phyloP scores from a whole-genome alignment of 1,140 invertebrate species.

The Gonioctena quinquepunctata region DNA sequence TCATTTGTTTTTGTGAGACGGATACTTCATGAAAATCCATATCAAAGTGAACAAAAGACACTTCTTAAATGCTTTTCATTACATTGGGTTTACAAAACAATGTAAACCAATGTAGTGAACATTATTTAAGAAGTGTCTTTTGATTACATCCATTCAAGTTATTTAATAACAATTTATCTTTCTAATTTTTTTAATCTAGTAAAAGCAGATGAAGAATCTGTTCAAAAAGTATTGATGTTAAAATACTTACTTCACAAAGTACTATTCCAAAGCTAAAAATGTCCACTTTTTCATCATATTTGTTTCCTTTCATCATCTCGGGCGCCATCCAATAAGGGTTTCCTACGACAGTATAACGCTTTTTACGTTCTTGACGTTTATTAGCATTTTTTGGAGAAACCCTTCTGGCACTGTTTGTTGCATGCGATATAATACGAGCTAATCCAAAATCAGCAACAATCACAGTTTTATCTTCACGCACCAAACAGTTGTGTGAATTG shows the following conservation, averaged over 20 bases:
- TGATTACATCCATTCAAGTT: too few relatives aligned
- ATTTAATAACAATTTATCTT: too few relatives aligned
- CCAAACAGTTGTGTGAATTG: conserved; percentile 94
- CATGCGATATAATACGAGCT: conserved; percentile 81
- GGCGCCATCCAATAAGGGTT: conserved; percentile 99
- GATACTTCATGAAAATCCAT: too few relatives aligned
- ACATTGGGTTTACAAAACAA: too few relatives aligned
- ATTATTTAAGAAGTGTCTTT: too few relatives aligned
- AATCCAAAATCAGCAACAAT: conserved; percentile 95
- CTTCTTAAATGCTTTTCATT: too few relatives aligned
- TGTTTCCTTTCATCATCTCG: conserved; percentile 95
- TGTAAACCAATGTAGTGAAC: too few relatives aligned
- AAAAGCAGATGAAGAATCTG: too few relatives aligned
- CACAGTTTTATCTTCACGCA: conserved; percentile 82
- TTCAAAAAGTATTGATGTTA: too few relatives aligned
- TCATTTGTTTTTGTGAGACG: too few relatives aligned
- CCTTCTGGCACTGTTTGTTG: conserved; percentile 53
- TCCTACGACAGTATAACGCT: conserved; percentile 81
- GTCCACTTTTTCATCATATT: conserved; percentile 96
- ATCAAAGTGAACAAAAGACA: too few relatives aligned
- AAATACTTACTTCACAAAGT: conserved; percentile 81
- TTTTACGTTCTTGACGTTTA: conserved; percentile 66
- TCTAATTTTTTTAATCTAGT: too few relatives aligned
- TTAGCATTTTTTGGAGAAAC: conserved; percentile 34
- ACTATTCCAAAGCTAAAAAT: conserved; percentile 97